Conservation (phyloP, 2,888 invertebrate species). For the Protophormia terraenovae region DNA sequence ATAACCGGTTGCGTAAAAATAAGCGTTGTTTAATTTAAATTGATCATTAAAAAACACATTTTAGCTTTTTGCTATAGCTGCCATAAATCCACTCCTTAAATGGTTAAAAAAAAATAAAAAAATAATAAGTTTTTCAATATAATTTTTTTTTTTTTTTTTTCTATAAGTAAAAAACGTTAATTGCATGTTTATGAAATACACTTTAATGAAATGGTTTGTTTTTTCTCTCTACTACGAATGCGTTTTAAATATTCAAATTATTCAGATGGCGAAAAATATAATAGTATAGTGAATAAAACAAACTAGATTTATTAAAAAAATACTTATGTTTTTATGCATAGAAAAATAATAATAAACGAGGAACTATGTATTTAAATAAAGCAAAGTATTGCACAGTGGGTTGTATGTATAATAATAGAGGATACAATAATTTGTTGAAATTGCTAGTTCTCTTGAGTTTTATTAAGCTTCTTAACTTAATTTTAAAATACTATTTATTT, state of each 20-base stretch:
- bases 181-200: constrained; percentile 42
- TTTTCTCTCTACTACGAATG: neutral
- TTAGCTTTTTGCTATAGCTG: constrained; percentile 11
- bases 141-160: constrained; percentile 4
- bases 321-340: constrained; percentile 24
- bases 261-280: neutral
- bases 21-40: constrained; percentile 12
- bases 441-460: too few relatives aligned
- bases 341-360: neutral
- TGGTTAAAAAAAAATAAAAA: too few relatives aligned
- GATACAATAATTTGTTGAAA: too few relatives aligned
- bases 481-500: too few relatives aligned
- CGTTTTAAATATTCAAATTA: constrained; percentile 45
- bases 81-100: constrained; percentile 36
- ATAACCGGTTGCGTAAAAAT: constrained; percentile 6
- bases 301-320: constrained; percentile 49
- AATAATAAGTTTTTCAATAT: constrained; percentile 33
- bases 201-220: constrained; percentile 34
- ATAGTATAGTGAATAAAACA: neutral
- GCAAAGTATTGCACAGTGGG: constrained; percentile 5
- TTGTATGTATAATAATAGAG: too few relatives aligned
- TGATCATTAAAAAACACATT: constrained; percentile 22
- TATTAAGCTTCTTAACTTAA: too few relatives aligned
- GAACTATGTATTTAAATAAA: neutral
- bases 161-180: constrained; percentile 35